Evolutionary conservation across 2,797 vertebrate species (phyloP).

Genomic region (Paramormyrops hopkinsi): DNA sequence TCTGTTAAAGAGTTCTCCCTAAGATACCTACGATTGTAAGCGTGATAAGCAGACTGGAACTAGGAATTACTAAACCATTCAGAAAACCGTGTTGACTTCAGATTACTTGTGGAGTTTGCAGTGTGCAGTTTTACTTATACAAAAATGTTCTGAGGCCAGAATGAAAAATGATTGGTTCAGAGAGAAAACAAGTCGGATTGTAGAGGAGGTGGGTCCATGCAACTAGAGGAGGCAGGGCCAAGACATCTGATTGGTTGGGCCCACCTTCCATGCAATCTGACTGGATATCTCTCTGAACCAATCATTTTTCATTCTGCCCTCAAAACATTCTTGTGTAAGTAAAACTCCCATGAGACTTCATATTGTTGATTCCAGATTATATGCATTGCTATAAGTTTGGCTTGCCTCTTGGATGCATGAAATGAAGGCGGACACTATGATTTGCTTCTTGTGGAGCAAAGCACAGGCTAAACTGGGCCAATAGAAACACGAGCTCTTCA

Average conservation of each 20-base stretch:
- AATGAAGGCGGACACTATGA: not conserved
- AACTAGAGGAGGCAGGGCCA: too few species aligned
- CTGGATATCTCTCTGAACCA: too few species aligned
- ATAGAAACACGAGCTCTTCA: not conserved
- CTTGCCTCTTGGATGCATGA: not conserved
- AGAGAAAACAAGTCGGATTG: too few species aligned
- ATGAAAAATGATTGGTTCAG: too few species aligned
- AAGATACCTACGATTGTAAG: not conserved
- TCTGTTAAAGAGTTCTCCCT: not conserved
- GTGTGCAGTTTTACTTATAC: not conserved
- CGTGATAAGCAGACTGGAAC: not conserved
- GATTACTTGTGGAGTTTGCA: not conserved
- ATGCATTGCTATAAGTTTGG: not conserved
- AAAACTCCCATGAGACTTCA: not conserved
- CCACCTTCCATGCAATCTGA: too few species aligned
- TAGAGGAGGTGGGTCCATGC: too few species aligned
- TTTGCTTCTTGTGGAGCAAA: not conserved
- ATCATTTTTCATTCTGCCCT: too few species aligned
- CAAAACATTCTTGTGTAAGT: too few species aligned
- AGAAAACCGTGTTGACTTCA: not conserved
- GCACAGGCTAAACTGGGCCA: not conserved
- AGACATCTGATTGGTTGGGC: too few species aligned
- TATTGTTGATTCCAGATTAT: not conserved
- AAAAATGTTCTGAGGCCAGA: not conserved
- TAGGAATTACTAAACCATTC: not conserved